Evolutionary conservation across 1,140 invertebrate genomes (phyloP), one percentile per base, ranked within the genome.

Genomic region (Pseudomyrmex gracilis): DNA sequence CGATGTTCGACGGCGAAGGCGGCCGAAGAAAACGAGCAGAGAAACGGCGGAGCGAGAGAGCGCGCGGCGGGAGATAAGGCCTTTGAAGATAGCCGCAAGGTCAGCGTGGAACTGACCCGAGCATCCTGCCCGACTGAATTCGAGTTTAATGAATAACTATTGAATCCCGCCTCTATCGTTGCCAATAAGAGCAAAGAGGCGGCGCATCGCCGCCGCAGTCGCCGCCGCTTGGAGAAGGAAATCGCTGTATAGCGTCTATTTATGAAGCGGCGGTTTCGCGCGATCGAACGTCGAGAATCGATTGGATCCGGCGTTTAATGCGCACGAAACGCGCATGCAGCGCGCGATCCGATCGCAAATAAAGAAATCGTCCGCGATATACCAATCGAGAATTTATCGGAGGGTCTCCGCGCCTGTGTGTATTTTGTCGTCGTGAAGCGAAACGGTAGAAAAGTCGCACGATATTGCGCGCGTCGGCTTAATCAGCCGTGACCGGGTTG

Each of bases 61-160:
- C 90, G 89, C 89, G 89, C 89, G 85, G 87, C 90, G 83, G 83
- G 83, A 88, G 92, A 94, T 93, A 94, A 94, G 86, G 89, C 90
- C 92, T 94, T 94, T 94, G 92, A 93, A 91, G 91, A 87, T 90
- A 91, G 92, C 92, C 92, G 92, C 93, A 93, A 93, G 92, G 93
- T 93, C 91, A 92, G 87, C 70, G 83, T 86, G 89, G 80, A 91
- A 90, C 89, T 93, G 93, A 93, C 93, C 93, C 92, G 88, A 85
- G 91, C 91, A 93, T 93, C 93, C 93, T 93, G 92, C 89, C 87
- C 86, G 90, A 85, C 91, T 92, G 90, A 92, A 93, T 92, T 92
- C 91, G 91, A 90, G 89, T 91, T 92, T 94, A 93, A 94, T 94
- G 93, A 94, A 93, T 94, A 93, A 93, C 92, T 93, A 94, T 93